These are phyloP conservation scores for Caenorhabditis brenneri DNA, from an alignment of 1,140 invertebrate species.

Conservation along the genomic window DNA sequence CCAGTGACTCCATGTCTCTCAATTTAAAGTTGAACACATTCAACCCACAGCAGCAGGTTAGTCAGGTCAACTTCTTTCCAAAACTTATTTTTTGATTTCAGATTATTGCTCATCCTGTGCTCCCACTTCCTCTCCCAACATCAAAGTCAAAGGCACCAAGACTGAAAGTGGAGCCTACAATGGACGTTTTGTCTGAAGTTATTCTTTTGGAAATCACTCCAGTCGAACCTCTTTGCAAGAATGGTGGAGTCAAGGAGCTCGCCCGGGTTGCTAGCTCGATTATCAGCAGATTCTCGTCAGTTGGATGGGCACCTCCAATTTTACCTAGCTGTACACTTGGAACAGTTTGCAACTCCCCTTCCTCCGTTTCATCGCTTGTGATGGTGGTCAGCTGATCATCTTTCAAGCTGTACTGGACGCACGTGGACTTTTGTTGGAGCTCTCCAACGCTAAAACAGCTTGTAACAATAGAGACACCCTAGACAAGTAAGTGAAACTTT, in stretches of 20 bases:
- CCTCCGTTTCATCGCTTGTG: slow-evolving; percentile 96
- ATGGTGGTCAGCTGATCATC: slow-evolving; percentile 87
- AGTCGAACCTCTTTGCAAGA: slow-evolving; percentile 94
- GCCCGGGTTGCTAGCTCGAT: slow-evolving; percentile 93
- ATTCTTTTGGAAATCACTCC: slow-evolving; percentile 93
- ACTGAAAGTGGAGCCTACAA: background rate
- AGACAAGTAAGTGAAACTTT: slow-evolving; percentile 14
- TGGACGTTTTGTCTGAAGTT: slow-evolving; percentile 76
- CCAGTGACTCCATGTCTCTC: slow-evolving; percentile 97
- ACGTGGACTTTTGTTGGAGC: slow-evolving; percentile 86
- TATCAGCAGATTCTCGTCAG: slow-evolving; percentile 94
- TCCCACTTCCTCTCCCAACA: slow-evolving; percentile 92
- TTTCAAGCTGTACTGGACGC: slow-evolving; percentile 98
- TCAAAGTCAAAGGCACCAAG: slow-evolving; percentile 78
- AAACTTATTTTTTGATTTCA: background rate
- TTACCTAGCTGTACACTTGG: slow-evolving; percentile 91
- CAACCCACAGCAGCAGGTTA: slow-evolving; percentile 79
- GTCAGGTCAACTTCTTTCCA: background rate
- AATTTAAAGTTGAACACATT: slow-evolving; percentile 90
- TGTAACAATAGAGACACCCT: background rate
- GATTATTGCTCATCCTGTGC: slow-evolving; percentile 92
- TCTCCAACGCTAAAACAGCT: slow-evolving; percentile 77
- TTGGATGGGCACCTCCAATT: slow-evolving; percentile 96
- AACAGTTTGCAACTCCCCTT: slow-evolving; percentile 91
- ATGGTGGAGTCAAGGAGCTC: slow-evolving; percentile 92